phyloP scores from a whole-genome alignment of 2,888 invertebrate species.

The Plagodis dolabraria region DNA sequence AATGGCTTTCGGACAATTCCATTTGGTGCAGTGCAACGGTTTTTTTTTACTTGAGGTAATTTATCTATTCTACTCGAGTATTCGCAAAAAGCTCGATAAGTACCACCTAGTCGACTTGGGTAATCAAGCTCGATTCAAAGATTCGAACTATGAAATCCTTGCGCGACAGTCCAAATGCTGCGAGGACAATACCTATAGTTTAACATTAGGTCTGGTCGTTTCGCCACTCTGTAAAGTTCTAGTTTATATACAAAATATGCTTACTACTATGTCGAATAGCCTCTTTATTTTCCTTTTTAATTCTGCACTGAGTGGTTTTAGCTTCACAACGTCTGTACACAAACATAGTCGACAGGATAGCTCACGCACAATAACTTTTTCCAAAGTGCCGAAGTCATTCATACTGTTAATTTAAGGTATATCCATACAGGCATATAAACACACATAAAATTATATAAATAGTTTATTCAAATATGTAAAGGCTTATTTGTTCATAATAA shows the following conservation, averaged over 20 bases:
- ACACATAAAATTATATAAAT: conserved; percentile 30
- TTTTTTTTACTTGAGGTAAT: too few species aligned
- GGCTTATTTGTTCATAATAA: conserved; percentile 54
- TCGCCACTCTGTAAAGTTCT: too few species aligned
- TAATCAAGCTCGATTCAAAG: too few species aligned
- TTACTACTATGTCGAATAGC: conserved; percentile 72
- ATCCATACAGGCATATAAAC: conserved; percentile 16
- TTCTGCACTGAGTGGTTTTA: conserved; percentile 74
- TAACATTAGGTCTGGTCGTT: too few species aligned
- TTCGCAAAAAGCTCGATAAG: too few species aligned
- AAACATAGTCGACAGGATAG: conserved; percentile 77
- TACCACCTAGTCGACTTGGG: too few species aligned
- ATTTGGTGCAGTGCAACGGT: too few species aligned
- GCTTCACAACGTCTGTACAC: conserved; percentile 74
- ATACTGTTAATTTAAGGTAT: conserved; percentile 55
- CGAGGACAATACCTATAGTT: too few species aligned
- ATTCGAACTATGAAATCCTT: too few species aligned
- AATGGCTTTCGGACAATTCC: too few species aligned
- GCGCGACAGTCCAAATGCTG: too few species aligned
- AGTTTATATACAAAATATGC: conserved; percentile 24
- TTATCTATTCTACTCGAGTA: too few species aligned
- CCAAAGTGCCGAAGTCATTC: conserved; percentile 74
- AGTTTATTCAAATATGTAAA: conserved; percentile 30
- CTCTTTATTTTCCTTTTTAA: conserved; percentile 73
- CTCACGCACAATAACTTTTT: conserved; percentile 77